phyloP scores from a whole-genome alignment of 1,140 invertebrate genomes.

The Zaprionus taronus region DNA sequence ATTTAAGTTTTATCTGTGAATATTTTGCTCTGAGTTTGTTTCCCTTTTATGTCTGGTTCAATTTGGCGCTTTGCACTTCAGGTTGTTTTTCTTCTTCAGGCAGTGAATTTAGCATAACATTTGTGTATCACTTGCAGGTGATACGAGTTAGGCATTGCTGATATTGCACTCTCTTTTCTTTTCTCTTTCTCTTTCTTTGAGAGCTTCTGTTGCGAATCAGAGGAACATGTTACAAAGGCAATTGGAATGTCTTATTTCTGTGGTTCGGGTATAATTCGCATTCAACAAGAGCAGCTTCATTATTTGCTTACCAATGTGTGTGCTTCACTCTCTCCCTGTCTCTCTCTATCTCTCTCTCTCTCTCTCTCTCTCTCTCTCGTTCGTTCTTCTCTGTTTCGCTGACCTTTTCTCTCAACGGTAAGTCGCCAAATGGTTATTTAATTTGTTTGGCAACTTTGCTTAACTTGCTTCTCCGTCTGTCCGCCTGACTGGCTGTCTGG shows the following conservation, averaged over 20 bases:
- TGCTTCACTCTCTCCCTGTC: not conserved
- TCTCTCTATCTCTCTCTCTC: not conserved
- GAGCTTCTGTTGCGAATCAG: not conserved
- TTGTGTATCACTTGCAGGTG: too few species aligned
- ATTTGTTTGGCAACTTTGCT: constrained; percentile 41
- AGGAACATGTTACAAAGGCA: not conserved
- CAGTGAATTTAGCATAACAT: too few species aligned
- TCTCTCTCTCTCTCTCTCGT: not conserved
- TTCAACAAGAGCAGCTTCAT: not conserved
- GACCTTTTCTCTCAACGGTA: not conserved
- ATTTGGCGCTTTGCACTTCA: not conserved
- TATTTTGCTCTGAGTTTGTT: not conserved
- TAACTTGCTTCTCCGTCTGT: constrained; percentile 16
- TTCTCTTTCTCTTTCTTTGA: not conserved
- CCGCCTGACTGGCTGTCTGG: not conserved
- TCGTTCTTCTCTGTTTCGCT: not conserved
- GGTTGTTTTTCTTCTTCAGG: too few species aligned
- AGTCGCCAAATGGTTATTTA: constrained; percentile 39
- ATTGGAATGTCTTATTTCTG: not conserved
- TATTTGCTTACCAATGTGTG: not conserved
- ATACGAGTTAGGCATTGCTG: too few species aligned
- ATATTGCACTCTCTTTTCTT: too few species aligned
- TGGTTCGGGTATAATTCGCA: not conserved
- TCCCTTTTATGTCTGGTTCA: not conserved
- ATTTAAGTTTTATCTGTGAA: too few species aligned